Evolutionary conservation across 2,888 invertebrate species (phyloP).

Genomic region (Eristalinus aeneus): DNA sequence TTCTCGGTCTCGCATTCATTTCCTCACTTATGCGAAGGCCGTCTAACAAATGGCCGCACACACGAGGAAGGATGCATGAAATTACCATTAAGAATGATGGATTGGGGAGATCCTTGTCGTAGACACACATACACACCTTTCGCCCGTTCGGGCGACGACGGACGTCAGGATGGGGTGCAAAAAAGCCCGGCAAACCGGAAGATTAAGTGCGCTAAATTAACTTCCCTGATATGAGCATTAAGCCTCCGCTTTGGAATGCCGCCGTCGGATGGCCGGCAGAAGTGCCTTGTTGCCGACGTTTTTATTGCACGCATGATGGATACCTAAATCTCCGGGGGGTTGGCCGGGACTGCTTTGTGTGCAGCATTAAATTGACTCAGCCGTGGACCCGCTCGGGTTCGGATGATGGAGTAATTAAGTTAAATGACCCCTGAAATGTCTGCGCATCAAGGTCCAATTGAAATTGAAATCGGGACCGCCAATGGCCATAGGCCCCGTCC

Average conservation of each 20-base stretch:
- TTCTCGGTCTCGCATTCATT: constrained; percentile 39
- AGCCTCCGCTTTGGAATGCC: not conserved
- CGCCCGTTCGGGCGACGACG: not conserved
- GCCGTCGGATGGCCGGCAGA: not conserved
- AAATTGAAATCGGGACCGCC: constrained; percentile 3
- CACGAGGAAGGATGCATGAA: constrained; percentile 68
- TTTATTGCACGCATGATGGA: constrained; percentile 25
- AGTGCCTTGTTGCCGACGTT: constrained; percentile 15
- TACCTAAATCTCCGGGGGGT: not conserved
- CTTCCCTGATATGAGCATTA: constrained; percentile 52
- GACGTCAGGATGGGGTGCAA: too few species aligned
- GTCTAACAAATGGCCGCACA: constrained; percentile 60
- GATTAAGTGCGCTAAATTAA: constrained; percentile 68
- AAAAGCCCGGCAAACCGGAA: constrained; percentile 26
- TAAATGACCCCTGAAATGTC: constrained; percentile 44
- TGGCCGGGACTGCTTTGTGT: constrained; percentile 2
- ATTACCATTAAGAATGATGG: constrained; percentile 68
- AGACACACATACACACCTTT: constrained; percentile 46
- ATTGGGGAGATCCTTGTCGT: constrained; percentile 49
- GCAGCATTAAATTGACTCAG: constrained; percentile 26
- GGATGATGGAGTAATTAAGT: constrained; percentile 42
- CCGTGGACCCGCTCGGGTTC: not conserved
- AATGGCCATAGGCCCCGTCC: not conserved
- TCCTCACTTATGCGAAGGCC: constrained; percentile 23
- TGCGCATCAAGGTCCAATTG: not conserved